Percentiles rank a stretch among this genome's conserved stretches.
These are phyloP conservation scores for Deilephila porcellus DNA, from an alignment of 2,888 invertebrate species.

Conservation along the genomic window DNA sequence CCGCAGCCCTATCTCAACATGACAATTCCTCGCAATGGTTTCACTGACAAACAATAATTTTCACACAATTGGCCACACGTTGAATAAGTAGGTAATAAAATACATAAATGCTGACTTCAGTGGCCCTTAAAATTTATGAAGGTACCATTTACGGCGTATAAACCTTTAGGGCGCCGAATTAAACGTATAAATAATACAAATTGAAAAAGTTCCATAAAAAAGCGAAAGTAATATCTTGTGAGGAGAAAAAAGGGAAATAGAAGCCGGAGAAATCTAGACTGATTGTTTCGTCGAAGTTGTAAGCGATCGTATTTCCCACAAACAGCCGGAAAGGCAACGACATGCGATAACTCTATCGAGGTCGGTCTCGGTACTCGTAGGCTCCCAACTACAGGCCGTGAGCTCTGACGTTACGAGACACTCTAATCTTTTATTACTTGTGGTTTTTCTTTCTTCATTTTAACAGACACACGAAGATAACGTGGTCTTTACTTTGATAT, in stretches of 20 bases:
- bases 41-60: constrained; percentile 30
- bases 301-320: constrained; percentile 40
- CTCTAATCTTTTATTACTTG: not conserved
- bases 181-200: constrained; percentile 33
- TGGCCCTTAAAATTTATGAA: constrained; percentile 32
- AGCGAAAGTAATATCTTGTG: constrained; percentile 19
- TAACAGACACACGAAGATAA: not conserved
- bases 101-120: constrained; percentile 32
- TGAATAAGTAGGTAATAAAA: constrained; percentile 33
- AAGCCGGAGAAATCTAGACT: constrained; percentile 34
- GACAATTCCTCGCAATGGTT: constrained; percentile 1
- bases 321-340: constrained; percentile 40
- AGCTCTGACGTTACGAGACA: not conserved
- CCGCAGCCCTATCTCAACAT: not conserved
- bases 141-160: constrained; percentile 33
- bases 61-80: constrained; percentile 33
- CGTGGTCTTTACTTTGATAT: not conserved
- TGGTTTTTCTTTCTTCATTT: not conserved
- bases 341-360: constrained; percentile 33
- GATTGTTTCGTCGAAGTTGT: constrained; percentile 34
- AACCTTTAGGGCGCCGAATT: constrained; percentile 28
- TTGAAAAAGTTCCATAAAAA: constrained; percentile 29
- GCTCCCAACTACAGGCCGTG: not conserved
- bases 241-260: constrained; percentile 19
- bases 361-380: not conserved